Conservation (phyloP, 2,113 vertebrate species). For the Sebastes schlegelii region DNA sequence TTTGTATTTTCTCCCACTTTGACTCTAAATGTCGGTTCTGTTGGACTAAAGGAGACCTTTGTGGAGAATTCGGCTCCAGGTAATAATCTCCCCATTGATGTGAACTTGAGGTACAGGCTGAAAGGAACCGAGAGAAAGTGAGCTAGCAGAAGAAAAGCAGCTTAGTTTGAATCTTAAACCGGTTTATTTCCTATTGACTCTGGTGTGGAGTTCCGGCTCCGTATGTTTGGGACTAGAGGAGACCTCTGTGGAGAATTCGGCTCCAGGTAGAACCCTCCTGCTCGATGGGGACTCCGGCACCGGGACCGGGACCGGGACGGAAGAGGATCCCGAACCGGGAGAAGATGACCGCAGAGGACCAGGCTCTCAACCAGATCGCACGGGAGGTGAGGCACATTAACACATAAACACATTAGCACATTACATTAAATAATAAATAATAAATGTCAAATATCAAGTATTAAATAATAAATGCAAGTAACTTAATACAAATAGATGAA, state of each 20-base stretch:
- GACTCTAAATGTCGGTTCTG: background rate
- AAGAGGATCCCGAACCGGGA: conserved; percentile 89
- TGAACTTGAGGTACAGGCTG: no score
- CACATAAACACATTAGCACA: no score
- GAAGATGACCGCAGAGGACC: conserved; percentile 89
- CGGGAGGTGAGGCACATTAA: conserved; percentile 84
- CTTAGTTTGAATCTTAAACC: no score
- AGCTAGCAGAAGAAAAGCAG: no score
- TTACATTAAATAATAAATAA: no score
- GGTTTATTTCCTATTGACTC: no score
- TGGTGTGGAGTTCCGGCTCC: no score
- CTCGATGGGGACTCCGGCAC: conserved; percentile 89
- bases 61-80: conserved; percentile 1
- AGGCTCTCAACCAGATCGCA: conserved; percentile 89
- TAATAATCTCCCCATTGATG: no score
- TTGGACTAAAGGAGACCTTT: fast-evolving
- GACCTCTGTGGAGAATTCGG: background rate
- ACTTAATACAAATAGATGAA: no score
- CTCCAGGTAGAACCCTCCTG: background rate
- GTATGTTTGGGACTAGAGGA: background rate
- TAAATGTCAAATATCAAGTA: no score
- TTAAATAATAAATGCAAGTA: no score
- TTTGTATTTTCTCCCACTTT: fast-evolving
- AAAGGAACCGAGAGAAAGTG: no score
- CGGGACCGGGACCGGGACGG: conserved; percentile 87